phyloP scores from a whole-genome alignment of 2,888 invertebrate genomes.

The Cyclophora punctaria region DNA sequence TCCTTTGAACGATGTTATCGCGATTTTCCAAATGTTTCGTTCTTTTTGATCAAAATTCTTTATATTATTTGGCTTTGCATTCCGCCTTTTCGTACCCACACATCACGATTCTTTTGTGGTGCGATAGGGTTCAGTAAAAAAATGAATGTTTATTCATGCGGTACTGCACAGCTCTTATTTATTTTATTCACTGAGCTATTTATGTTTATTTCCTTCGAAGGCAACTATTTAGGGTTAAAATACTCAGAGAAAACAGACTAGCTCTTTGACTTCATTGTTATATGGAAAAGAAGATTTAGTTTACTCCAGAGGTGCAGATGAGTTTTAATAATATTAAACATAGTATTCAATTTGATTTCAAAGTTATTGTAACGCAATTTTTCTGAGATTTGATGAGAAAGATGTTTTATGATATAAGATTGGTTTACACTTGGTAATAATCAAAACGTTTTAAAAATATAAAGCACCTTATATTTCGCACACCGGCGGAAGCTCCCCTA shows the following conservation, averaged over 20 bases:
- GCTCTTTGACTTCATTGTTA: slow-evolving; percentile 3
- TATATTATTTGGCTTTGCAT: slow-evolving; percentile 52
- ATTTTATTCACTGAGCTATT: slow-evolving; percentile 3
- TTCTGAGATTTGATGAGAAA: too few relatives aligned
- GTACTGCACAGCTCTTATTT: slow-evolving; percentile 20
- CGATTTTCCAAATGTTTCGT: slow-evolving; percentile 64
- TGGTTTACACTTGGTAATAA: too few relatives aligned
- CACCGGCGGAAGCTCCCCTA: not conserved
- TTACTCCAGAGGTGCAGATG: not conserved
- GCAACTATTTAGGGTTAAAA: not conserved
- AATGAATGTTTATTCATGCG: slow-evolving; percentile 42
- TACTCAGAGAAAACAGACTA: not conserved
- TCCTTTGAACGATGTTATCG: slow-evolving; percentile 68
- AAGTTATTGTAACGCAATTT: too few relatives aligned
- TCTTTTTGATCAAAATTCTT: slow-evolving; percentile 67
- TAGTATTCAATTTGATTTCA: too few relatives aligned
- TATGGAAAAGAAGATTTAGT: slow-evolving; percentile 1
- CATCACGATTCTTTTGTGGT: slow-evolving; percentile 60
- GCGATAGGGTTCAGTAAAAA: slow-evolving; percentile 47
- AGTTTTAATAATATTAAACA: too few relatives aligned
- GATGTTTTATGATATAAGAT: too few relatives aligned
- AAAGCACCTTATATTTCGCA: too few relatives aligned
- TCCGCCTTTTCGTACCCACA: slow-evolving; percentile 54
- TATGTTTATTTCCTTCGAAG: not conserved
- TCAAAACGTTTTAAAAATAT: too few relatives aligned